Base-by-base conservation (phyloP, 2,888 invertebrate genomes). In the Thumatha senex region DNA sequence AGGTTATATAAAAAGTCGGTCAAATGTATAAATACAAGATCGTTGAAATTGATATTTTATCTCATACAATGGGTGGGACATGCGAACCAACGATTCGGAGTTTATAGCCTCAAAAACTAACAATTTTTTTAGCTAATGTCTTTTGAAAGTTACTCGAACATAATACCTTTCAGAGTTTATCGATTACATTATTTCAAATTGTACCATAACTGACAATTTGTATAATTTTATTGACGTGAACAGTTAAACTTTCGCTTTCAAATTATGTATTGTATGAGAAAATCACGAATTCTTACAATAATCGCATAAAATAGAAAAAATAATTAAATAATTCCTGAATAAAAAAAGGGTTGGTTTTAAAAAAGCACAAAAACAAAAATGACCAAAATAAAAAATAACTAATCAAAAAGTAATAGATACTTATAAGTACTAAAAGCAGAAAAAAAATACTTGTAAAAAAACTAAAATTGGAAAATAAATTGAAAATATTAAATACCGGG, bases 1-100 rank as follows among this genome's bases (percentile, higher is more conserved):
- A 65, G 58, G 63, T 70, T 70, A 63, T 58, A 51, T 63, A 62
- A 68, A 70, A 70, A 71, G 51, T 57, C 54, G 62, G 65, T 55
- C 64, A 70, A 59, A 63, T 67, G 65, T 56, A 64, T 61, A 62
- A 55, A 49, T 52, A 62, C 51, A 48, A 67, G 70, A 66, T 67
- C 67, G 59, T 56, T 60, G 44, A 56, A 59, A 48, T 57, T 53
- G 59, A 69, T 69, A 69, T 56, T 43, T 48, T 46, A 33, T 31
- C 62, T 52, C 58, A 61, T 58, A 62, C 65, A 66, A 66, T 66
- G 56, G 45, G 12, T 24, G 11, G 39, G 12, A 52, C 44, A 38
- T 48, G 38, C 40, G 46, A 52, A 48, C 39, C 18, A 24, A 39
- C 31, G 34, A 45, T 45, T 48, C 38, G 36, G n/a, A 45, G n/a